Conservation (phyloP, 2,797 vertebrate genomes). For the Sardinella longiceps region DNA sequence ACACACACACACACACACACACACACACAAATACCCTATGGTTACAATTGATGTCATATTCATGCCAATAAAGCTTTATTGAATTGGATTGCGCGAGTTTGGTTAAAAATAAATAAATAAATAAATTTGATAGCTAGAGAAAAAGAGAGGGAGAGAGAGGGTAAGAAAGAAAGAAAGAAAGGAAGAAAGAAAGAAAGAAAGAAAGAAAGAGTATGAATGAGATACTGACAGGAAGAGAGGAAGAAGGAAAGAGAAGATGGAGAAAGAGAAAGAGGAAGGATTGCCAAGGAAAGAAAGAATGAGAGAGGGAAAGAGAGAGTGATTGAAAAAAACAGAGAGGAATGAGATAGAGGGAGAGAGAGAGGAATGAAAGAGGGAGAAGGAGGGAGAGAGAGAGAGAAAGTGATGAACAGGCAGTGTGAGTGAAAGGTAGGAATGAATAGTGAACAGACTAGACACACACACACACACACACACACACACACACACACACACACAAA, state of each 20-base stretch:
- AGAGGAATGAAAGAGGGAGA: no score
- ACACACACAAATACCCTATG: no score
- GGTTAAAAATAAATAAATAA: no score
- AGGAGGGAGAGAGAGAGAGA: conserved; percentile 15
- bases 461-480: no score
- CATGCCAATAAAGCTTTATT: no score
- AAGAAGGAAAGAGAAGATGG: not conserved
- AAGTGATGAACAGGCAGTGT: conserved; percentile 55
- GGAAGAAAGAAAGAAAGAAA: no score
- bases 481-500: no score
- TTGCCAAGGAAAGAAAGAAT: not conserved
- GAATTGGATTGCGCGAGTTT: no score
- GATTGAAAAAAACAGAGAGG: not conserved
- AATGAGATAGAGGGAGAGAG: no score
- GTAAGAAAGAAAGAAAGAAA: not conserved
- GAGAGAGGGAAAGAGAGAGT: not conserved
- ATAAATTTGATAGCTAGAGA: conserved; percentile 37
- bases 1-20: no score
- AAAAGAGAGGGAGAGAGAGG: conserved; percentile 28
- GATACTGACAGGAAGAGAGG: not conserved
- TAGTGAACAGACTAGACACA: conserved; percentile 62
- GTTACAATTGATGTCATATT: no score
- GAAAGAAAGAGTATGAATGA: not conserved
- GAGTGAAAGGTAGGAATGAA: conserved; percentile 62
- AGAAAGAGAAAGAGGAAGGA: not conserved